A percentile compares a stretch with the other conserved stretches of the same genome.
These are phyloP conservation scores for Dendrocincla fuliginosa DNA, from an alignment of 2,797 vertebrate genomes.

Conservation along the genomic window DNA sequence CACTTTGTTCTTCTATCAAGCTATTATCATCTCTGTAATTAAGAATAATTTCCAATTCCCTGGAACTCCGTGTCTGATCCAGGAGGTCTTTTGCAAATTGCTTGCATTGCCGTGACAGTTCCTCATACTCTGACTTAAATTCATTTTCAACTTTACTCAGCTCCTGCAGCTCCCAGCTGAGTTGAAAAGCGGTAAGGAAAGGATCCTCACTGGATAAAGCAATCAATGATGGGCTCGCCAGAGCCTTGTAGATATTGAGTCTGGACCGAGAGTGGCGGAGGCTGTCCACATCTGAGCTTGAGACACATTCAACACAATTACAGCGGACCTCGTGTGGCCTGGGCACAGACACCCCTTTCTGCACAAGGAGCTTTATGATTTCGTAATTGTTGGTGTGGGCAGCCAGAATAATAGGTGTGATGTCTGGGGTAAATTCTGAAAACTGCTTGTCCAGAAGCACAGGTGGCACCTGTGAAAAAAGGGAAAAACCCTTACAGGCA, in stretches of 20 bases:
- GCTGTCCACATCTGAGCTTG: slow-evolving; percentile 90
- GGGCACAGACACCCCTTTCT: slow-evolving; percentile 92
- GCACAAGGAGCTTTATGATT: slow-evolving; percentile 94
- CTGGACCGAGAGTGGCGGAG: slow-evolving; percentile 94
- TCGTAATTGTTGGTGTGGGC: slow-evolving; percentile 98
- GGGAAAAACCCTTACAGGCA: not conserved
- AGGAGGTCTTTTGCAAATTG: slow-evolving; percentile 95
- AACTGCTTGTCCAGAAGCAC: slow-evolving; percentile 93
- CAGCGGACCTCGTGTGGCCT: slow-evolving; percentile 94
- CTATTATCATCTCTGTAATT: slow-evolving; percentile 92
- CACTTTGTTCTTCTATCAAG: slow-evolving; percentile 87
- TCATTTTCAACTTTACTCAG: slow-evolving; percentile 97
- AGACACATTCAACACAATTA: slow-evolving; percentile 91
- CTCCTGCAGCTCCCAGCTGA: slow-evolving; percentile 97
- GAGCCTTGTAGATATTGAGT: slow-evolving; percentile 94
- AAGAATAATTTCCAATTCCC: slow-evolving; percentile 93
- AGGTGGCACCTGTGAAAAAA: slow-evolving; percentile 85
- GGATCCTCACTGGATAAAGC: slow-evolving; percentile 96
- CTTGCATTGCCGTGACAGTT: slow-evolving; percentile 89
- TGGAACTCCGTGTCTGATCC: slow-evolving; percentile 96
- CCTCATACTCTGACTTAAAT: slow-evolving; percentile 95
- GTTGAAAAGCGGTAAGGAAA: slow-evolving; percentile 94
- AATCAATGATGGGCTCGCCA: slow-evolving; percentile 91
- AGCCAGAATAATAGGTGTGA: slow-evolving; percentile 96
- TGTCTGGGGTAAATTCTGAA: slow-evolving; percentile 96